These are phyloP conservation scores for Holcopasites calliopsidis DNA, from an alignment of 1,140 invertebrate genomes.

Conservation along the genomic window DNA sequence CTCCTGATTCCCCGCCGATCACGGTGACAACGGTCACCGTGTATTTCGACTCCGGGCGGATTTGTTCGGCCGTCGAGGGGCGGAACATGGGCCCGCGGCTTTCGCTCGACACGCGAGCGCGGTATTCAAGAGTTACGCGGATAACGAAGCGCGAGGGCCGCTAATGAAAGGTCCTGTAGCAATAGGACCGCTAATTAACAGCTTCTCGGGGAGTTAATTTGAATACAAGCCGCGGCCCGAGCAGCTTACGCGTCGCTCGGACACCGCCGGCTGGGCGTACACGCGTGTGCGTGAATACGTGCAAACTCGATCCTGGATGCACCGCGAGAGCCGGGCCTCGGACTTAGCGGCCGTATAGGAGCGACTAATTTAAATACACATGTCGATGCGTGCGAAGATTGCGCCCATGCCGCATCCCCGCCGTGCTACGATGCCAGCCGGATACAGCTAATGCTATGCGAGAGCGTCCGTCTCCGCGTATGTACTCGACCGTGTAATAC, in stretches of 20 bases:
- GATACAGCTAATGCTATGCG: constrained; percentile 53
- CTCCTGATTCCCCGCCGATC: not conserved
- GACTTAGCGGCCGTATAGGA: constrained; percentile 69
- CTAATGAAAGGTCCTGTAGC: constrained; percentile 68
- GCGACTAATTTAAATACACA: constrained; percentile 80
- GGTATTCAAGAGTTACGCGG: constrained; percentile 54
- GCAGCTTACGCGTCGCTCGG: constrained; percentile 49
- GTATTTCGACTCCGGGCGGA: not conserved
- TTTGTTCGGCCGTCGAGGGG: not conserved
- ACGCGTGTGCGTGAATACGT: constrained; percentile 39
- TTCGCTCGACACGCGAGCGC: not conserved
- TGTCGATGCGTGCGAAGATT: constrained; percentile 79
- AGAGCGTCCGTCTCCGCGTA: not conserved
- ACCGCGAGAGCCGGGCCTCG: constrained; percentile 27
- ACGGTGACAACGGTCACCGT: not conserved
- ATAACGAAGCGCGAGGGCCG: constrained; percentile 69
- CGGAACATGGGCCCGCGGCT: not conserved
- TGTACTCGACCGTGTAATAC: constrained; percentile 45
- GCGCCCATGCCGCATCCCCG: constrained; percentile 66
- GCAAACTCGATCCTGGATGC: constrained; percentile 54
- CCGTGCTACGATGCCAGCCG: constrained; percentile 48
- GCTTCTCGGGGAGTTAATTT: constrained; percentile 74
- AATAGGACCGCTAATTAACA: constrained; percentile 75
- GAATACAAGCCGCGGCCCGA: constrained; percentile 69
- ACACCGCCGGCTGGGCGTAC: constrained; percentile 6